phyloP scores from a whole-genome alignment of 1,140 invertebrate species.

The Pachypsylla venusta region DNA sequence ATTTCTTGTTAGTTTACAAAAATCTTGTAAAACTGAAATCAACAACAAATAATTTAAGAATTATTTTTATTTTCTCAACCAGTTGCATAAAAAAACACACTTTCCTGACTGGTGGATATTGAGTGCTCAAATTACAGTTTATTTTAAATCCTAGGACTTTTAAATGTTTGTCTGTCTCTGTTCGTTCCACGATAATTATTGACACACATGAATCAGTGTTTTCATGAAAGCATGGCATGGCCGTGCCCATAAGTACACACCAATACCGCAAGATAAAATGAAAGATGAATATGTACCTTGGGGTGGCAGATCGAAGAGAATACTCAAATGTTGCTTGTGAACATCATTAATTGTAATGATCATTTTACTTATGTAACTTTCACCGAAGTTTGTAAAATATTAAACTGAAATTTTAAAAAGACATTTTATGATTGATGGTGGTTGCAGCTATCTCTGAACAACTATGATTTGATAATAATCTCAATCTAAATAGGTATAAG shows the following conservation, averaged over 20 bases:
- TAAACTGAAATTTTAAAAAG: too few species aligned
- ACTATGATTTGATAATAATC: too few species aligned
- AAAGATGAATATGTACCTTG: not conserved
- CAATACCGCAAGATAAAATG: too few species aligned
- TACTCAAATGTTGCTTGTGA: not conserved
- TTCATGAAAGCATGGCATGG: not conserved
- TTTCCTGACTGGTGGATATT: not conserved
- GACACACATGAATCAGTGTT: not conserved
- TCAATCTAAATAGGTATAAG: too few species aligned
- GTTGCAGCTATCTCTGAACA: too few species aligned
- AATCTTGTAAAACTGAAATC: constrained; percentile 1
- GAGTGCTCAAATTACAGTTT: not conserved
- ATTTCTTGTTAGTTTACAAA: not conserved
- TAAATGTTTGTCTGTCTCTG: not conserved
- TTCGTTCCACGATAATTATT: not conserved
- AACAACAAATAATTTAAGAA: not conserved
- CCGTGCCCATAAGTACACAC: not conserved
- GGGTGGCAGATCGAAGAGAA: not conserved
- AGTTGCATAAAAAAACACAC: not conserved
- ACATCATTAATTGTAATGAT: not conserved
- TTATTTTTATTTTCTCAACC: not conserved
- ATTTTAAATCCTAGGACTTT: not conserved
- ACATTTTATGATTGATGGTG: too few species aligned
- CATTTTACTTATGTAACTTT: too few species aligned
- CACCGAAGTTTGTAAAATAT: too few species aligned